Evolutionary conservation across 2,888 invertebrate species (phyloP).

Genomic region (Apantesis nais): DNA sequence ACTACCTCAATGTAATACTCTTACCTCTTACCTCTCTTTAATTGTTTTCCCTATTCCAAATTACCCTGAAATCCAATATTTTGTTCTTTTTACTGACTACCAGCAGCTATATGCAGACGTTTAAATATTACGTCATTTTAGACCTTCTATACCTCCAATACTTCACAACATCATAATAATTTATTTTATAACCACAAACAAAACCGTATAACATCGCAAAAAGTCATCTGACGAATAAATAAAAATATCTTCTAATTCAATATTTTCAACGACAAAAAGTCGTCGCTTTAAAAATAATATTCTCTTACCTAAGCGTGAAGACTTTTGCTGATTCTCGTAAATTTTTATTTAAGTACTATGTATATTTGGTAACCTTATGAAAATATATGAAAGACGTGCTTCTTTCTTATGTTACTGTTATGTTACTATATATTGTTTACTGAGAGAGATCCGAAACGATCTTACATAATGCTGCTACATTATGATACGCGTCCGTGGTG

Average conservation of each 20-base stretch:
- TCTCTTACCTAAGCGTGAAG: background rate
- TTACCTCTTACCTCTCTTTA: no score
- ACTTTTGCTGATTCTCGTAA: background rate
- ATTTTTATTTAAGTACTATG: background rate
- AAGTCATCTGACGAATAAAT: background rate
- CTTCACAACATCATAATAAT: slow-evolving; percentile 1
- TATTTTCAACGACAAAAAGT: background rate
- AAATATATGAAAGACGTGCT: background rate
- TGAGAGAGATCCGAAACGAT: background rate
- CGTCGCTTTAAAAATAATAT: background rate
- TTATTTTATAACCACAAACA: slow-evolving; percentile 11
- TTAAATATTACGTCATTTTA: background rate
- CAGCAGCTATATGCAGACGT: background rate
- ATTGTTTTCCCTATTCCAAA: no score
- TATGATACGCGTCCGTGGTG: background rate
- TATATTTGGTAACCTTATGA: background rate
- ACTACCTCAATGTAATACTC: no score
- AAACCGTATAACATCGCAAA: slow-evolving; percentile 2
- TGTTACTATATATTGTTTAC: background rate
- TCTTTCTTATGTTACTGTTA: background rate
- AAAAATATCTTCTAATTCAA: background rate
- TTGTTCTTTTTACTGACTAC: background rate
- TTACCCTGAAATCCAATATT: no score
- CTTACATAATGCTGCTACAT: background rate
- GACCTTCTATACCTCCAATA: background rate